Conservation (phyloP, 2,797 vertebrate genomes). For the Taenioides sp. region DNA sequence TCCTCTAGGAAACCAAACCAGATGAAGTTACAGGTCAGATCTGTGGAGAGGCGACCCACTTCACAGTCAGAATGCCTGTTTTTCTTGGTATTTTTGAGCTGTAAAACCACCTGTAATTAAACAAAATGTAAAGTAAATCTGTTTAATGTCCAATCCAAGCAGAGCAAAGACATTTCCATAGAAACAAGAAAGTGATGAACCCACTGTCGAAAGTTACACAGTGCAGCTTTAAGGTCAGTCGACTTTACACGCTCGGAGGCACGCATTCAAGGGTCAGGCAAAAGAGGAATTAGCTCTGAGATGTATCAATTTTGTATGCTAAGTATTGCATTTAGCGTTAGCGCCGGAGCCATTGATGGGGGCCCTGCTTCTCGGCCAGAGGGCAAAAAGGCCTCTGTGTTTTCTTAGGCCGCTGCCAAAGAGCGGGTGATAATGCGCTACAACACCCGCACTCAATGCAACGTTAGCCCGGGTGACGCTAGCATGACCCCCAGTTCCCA, state of each 20-base stretch:
- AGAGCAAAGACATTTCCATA: no score
- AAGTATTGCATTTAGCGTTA: constrained; percentile 71
- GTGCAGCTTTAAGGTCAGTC: constrained; percentile 26
- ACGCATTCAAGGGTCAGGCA: constrained; percentile 60
- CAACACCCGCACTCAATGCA: constrained; percentile 88
- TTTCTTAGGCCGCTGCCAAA: constrained; percentile 78
- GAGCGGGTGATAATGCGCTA: constrained; percentile 88
- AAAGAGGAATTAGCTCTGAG: constrained; percentile 68
- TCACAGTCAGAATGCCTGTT: no score
- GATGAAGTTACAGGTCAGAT: no score
- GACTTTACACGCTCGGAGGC: constrained; percentile 64
- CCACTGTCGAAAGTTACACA: no score
- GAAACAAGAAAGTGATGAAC: no score
- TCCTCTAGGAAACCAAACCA: no score
- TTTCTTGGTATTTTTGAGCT: no score
- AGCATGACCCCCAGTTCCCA: constrained; percentile 84
- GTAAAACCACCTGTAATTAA: no score
- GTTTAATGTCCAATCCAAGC: no score
- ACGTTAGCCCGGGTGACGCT: constrained; percentile 86
- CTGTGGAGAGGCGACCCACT: no score
- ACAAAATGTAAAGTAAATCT: no score
- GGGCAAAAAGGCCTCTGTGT: constrained; percentile 69
- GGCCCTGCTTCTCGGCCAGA: constrained; percentile 54
- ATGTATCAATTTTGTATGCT: constrained; percentile 78
- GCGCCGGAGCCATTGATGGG: constrained; percentile 59